Evolutionary conservation across 2,113 vertebrate genomes (phyloP), one percentile per base, ranked within the genome.

Genomic region (Lathamus discolor): DNA sequence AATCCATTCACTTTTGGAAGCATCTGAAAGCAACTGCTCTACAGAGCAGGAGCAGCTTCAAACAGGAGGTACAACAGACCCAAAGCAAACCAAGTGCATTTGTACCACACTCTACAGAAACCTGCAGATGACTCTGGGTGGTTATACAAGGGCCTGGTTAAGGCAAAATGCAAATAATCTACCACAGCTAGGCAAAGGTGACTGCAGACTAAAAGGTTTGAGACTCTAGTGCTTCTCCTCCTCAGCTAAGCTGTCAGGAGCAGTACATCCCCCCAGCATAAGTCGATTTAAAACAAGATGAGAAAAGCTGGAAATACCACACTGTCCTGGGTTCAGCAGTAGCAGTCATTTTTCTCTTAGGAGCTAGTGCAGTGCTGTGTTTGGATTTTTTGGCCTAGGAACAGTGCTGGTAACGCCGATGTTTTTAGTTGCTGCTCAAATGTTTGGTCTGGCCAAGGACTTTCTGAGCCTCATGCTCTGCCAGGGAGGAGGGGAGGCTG

Each of bases 81-180:
- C 7, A 2, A 88, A 86, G 68, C 90, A 49, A 83, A 92, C 81
- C 72, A 57, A 75, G 90, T 11, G 49, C 59, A 69, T 88, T 90
- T 64, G 63, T 9, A 96, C 43, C 81, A 67, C 29, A 2, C 48
- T 55, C 61, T 28, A 23, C 84, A 82, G 55, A 52, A 63, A 17
- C 4, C 4, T 59, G 82, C 11, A 68, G 61, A 62, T 49, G 49
- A 70, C 79, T 75, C 57, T 2, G 7, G 57, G 44, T 29, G 68
- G 82, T 28, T 85, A 44, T 54, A 83, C 67, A 61, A 85, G 79
- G 28, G 70, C 37, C 37, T 54, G 57, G 78, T 79, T 88, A 94
- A 94, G 75, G 54, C 88, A 73, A 76, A 94, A 96, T 64, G 69
- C 82, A 90, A 91, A 90, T 75, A 94, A 75, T 52, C 55, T 78